phyloP scores from a whole-genome alignment of 2,113 vertebrate genomes.

The Rhizomys pruinosus region DNA sequence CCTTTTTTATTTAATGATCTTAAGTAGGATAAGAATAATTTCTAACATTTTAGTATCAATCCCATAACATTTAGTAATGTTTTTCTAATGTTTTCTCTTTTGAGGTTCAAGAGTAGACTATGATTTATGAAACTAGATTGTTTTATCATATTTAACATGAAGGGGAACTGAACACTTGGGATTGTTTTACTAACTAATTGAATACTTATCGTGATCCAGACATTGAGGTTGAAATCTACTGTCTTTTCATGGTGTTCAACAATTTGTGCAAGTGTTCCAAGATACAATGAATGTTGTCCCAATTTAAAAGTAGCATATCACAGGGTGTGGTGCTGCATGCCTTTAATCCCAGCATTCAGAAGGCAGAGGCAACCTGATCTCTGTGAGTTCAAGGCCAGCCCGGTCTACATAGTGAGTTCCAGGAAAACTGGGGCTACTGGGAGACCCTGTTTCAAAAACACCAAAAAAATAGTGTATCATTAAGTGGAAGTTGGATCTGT shows the following conservation, averaged over 20 bases:
- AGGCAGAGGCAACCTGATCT: too few species aligned
- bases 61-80: neutral
- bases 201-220: neutral
- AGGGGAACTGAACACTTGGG: neutral
- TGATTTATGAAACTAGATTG: neutral
- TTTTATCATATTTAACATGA: conserved; percentile 4
- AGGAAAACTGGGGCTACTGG: too few species aligned
- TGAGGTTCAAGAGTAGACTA: neutral
- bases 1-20: neutral
- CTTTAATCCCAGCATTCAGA: too few species aligned
- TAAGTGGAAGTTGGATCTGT: neutral
- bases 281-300: neutral
- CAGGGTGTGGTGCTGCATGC: too few species aligned
- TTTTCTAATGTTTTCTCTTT: conserved; percentile 33
- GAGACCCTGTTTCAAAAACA: too few species aligned
- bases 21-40: conserved; percentile 11
- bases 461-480: neutral
- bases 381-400: too few species aligned
- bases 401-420: too few species aligned
- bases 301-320: neutral
- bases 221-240: conserved; percentile 12
- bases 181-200: neutral
- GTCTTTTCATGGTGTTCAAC: neutral
- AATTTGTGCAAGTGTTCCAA: neutral
- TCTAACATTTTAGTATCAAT: neutral